phyloP scores from a whole-genome alignment of 2,113 vertebrate species.

The Todiramphus chloris region DNA sequence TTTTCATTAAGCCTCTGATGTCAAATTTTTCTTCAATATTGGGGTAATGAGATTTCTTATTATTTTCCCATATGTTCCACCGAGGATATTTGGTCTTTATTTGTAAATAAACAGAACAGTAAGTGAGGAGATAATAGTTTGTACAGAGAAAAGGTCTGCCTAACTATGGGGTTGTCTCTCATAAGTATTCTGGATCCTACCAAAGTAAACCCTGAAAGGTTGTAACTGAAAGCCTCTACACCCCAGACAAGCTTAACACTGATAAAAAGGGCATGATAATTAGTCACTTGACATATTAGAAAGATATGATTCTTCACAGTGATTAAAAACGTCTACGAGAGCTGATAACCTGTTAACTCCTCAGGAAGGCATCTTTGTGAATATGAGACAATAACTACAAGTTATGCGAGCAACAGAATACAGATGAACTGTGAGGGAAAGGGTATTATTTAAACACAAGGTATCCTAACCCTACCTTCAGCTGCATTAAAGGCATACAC shows the following conservation, averaged over 20 bases:
- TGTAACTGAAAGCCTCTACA: slow-evolving; percentile 2
- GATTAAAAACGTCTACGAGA: slow-evolving; percentile 53
- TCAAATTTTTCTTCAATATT: slow-evolving; percentile 3
- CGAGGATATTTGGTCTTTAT: not conserved
- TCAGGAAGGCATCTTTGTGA: not conserved
- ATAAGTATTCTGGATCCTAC: not conserved
- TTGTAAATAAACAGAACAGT: slow-evolving; percentile 6
- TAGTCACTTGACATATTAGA: slow-evolving; percentile 58
- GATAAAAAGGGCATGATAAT: slow-evolving; percentile 12
- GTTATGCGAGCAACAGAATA: not conserved
- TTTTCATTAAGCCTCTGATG: slow-evolving; percentile 17
- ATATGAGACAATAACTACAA: slow-evolving; percentile 22
- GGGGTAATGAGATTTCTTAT: not conserved
- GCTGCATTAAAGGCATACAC: not conserved
- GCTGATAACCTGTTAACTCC: slow-evolving; percentile 7
- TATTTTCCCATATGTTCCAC: not conserved
- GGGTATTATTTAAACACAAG: not conserved
- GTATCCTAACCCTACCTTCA: not conserved
- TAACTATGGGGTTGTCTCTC: not conserved
- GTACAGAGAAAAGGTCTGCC: not conserved
- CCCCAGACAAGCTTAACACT: not conserved
- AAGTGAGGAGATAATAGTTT: not conserved
- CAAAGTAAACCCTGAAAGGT: not conserved
- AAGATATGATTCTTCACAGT: not conserved
- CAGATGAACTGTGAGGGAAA: not conserved